phyloP scores from a whole-genome alignment of 2,113 vertebrate species.

The Platysternon megacephalum region DNA sequence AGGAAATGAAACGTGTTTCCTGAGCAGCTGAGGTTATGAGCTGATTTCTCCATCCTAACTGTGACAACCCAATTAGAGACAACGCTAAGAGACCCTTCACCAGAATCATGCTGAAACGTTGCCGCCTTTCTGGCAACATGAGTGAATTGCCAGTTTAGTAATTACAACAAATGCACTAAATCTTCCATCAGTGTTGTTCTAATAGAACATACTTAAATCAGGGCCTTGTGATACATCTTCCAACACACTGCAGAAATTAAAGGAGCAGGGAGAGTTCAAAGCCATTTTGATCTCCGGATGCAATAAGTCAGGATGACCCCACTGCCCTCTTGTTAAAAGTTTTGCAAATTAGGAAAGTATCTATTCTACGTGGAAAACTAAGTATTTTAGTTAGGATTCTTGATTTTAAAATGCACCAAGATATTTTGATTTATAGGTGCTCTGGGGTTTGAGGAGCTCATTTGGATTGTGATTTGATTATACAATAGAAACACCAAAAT shows the following conservation, averaged over 20 bases:
- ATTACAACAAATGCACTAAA: conserved; percentile 49
- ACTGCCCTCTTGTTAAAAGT: not conserved
- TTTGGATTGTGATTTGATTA: conserved; percentile 8
- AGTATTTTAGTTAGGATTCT: not conserved
- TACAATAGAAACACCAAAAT: not conserved
- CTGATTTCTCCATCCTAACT: conserved; percentile 18
- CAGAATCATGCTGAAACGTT: conserved; percentile 39
- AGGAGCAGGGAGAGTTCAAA: not conserved
- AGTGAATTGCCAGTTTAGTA: conserved; percentile 46
- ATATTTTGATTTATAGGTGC: not conserved
- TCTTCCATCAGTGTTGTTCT: conserved; percentile 44
- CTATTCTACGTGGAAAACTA: not conserved
- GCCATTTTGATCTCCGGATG: not conserved
- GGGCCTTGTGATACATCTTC: not conserved
- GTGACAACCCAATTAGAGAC: not conserved
- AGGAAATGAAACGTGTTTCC: conserved; percentile 1
- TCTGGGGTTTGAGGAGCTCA: not conserved
- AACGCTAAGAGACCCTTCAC: conserved; percentile 29
- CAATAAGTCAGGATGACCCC: not conserved
- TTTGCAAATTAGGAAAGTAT: not conserved
- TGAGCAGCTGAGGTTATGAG: not conserved
- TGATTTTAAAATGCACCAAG: not conserved
- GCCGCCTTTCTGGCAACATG: conserved; percentile 35
- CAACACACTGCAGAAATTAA: not conserved
- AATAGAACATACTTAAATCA: conserved; percentile 25